Evolutionary conservation across 2,113 vertebrate genomes (phyloP), one percentile per base, ranked within the genome.

Genomic region (Spea bombifrons): DNA sequence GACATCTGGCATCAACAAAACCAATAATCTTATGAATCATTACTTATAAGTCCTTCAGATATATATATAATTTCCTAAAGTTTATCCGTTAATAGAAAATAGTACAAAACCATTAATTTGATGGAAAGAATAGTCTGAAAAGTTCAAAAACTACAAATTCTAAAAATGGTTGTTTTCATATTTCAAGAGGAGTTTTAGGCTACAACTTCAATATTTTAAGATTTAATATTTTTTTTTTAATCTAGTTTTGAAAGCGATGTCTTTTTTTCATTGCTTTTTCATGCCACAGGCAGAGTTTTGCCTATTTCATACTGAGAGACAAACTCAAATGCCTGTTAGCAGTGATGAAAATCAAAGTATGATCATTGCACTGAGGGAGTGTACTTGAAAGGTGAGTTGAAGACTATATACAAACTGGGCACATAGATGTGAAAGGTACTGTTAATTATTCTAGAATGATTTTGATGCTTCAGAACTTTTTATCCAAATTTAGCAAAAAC

Each of bases 341-440:
- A 75, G 10, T 66, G 73, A 75, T 65, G 4, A 5, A 66, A 66
- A 75, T 75, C 73, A 66, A 75, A 75, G 63, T 44, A 66, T 13
- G 49, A 75, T 44, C 63, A 66, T 66, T 53, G 73, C 63, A 50
- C 73, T 49, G 12, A 52, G 73, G 73, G 73, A 75, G 47, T 66
- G 10, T n/a, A 66, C 61, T 75, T 75, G 61, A 75, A 75, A 75
- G 73, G 73, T 75, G 73, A 75, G n/a, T 61, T 75, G 13, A 49
- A 72, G 70, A 43, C 50, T 50, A 12, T 5, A 52, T 66, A 30
- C 30, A 17, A 30, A 75, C 47, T 75, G 43, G 15, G 45, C 52
- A 72, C 10, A 30, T 30, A 50, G 5, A 73, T 15, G 15, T 30
- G 48, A 6, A 71, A 50, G 17, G 48, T 71, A 52, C 55, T 12